A percentile compares a stretch with the other conserved stretches of the same genome.
phyloP scores from a whole-genome alignment of 2,113 vertebrate species.

The Oostethus manadensis region DNA sequence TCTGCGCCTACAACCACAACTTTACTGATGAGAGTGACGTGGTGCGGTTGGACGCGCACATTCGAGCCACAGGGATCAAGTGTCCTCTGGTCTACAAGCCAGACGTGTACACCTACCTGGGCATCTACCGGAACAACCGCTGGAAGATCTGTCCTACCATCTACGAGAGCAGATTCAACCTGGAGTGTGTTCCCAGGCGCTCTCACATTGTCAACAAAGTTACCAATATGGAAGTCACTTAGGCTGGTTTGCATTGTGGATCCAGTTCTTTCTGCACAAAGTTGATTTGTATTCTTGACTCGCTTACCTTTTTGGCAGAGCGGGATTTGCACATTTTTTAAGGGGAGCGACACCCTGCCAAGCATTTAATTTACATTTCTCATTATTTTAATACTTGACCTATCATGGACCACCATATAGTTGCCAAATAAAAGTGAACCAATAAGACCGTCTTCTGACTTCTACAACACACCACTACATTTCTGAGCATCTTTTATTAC shows the following conservation, averaged over 20 bases:
- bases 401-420: slow-evolving; percentile 5
- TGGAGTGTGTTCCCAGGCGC: slow-evolving; percentile 80
- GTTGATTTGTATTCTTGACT: neutral
- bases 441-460: slow-evolving; percentile 21
- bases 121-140: slow-evolving; percentile 85
- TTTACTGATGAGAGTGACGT: slow-evolving; percentile 83
- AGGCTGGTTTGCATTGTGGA: slow-evolving; percentile 20
- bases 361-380: slow-evolving; percentile 5
- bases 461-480: neutral
- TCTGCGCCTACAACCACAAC: slow-evolving; percentile 81
- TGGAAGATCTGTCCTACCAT: slow-evolving; percentile 89
- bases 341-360: neutral
- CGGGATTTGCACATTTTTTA: neutral
- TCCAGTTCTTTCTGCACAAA: slow-evolving; percentile 21
- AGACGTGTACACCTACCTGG: slow-evolving; percentile 84
- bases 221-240: slow-evolving; percentile 78
- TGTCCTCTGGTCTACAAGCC: slow-evolving; percentile 84
- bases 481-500: slow-evolving; percentile 17
- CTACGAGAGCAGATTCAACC: slow-evolving; percentile 85
- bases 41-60: slow-evolving; percentile 72
- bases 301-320: neutral
- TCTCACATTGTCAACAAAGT: slow-evolving; percentile 81
- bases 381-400: slow-evolving; percentile 3
- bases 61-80: slow-evolving; percentile 81
- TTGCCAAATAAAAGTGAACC: slow-evolving; percentile 53